Evolutionary conservation across 2,113 vertebrate species (phyloP), one percentile per base, ranked within the genome.

Genomic region (Platysteira castanea): DNA sequence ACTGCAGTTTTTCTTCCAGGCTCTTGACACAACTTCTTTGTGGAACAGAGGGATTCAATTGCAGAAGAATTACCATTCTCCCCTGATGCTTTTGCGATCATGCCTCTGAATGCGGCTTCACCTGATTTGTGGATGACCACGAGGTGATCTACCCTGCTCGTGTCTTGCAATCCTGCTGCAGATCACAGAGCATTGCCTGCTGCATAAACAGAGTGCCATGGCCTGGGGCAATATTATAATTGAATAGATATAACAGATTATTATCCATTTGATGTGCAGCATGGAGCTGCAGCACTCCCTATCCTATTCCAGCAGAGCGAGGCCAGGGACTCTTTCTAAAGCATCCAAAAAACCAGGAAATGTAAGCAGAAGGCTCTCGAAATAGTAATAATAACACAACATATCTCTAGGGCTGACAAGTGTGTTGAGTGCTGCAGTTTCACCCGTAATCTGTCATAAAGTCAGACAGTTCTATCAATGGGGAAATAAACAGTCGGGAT

Each of bases 401-500:
- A 87, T 79, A 74, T 97, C 93, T 96, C 80, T 82, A 82, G 87
- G 85, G 95, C 87, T 94, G 92, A 97, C 92, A 97, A 94, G 82
- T 74, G 63, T 89, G 87, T 91, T 95, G 96, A 95, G 87, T 65
- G 35, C 70, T 96, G 90, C 87, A 93, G 79, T 96, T 97, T 96
- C 74, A 69, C 91, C 87, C 31, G 2, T 90, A 95, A 96, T 97
- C 83, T 78, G 92, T 97, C 97, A 97, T 95, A 96, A 96, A 96
- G 71, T 96, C 84, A 80, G 97, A 97, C 87, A 95, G 95, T 90
- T 97, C 91, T 81, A 89, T 97, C 96, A 97, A 97, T 96, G 94
- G 80, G 85, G 84, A 88, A 97, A 95, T 94, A 97, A 97, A 96
- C 91, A 96, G 91, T 33, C 1, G 0, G 87, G 85, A 89, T 96